Conservation (phyloP, 2,888 invertebrate species). For the Marronus borbonicus region DNA sequence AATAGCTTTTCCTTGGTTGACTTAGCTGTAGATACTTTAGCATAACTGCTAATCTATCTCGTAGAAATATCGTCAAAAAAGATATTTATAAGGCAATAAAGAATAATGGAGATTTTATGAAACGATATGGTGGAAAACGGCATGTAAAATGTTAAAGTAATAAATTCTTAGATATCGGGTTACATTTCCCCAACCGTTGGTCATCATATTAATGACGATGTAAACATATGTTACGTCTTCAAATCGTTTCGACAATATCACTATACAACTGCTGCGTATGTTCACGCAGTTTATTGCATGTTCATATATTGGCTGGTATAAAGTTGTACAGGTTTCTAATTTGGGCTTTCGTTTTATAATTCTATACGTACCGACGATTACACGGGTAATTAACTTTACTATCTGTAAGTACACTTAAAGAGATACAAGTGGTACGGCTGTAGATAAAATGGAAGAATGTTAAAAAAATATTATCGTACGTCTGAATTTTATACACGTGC, state of each 20-base stretch:
- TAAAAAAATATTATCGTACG: no score
- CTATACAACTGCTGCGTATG: not conserved
- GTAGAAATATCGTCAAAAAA: conserved; percentile 2
- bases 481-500: no score
- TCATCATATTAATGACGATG: conserved; percentile 40
- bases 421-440: not conserved
- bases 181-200: conserved; percentile 34
- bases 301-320: conserved; percentile 20
- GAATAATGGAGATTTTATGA: conserved; percentile 53
- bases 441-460: no score
- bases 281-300: not conserved
- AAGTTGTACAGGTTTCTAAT: conserved; percentile 21
- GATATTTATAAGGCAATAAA: conserved; percentile 53
- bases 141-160: conserved; percentile 52
- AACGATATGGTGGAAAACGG: conserved; percentile 53
- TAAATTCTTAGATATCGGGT: conserved; percentile 43
- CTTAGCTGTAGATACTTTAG: conserved; percentile 38
- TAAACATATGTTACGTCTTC: conserved; percentile 41
- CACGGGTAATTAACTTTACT: conserved; percentile 24
- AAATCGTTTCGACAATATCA: conserved; percentile 9
- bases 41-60: conserved; percentile 41
- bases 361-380: not conserved
- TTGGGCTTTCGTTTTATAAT: not conserved
- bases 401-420: not conserved
- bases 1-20: conserved; percentile 3